Conservation (phyloP, 1,140 invertebrate species). For the Gonatopus flavifemur region DNA sequence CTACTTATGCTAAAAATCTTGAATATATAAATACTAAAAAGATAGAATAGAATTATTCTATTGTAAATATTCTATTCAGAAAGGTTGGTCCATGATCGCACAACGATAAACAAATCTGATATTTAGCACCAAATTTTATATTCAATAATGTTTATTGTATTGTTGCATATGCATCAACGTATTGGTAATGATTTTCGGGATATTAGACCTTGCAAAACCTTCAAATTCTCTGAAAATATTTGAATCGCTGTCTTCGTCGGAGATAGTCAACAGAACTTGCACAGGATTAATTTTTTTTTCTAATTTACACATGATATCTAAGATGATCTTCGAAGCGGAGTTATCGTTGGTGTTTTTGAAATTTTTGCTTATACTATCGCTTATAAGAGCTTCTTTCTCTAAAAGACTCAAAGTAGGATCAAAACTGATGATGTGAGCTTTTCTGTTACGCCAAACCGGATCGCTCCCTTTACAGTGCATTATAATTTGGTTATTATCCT, state of each 20-base stretch:
- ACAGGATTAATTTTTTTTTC: constrained; percentile 19
- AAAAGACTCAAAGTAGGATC: constrained; percentile 25
- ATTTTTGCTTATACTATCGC: constrained; percentile 27
- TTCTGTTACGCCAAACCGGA: constrained; percentile 36
- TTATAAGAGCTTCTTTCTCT: constrained; percentile 39
- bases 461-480: constrained; percentile 34
- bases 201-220: constrained; percentile 18
- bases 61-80: no score
- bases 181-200: constrained; percentile 26
- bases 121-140: no score
- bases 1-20: no score
- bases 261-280: constrained; percentile 21
- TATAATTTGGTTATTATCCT: constrained; percentile 23
- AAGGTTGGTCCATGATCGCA: no score
- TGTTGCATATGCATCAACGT: constrained; percentile 39
- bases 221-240: constrained; percentile 23
- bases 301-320: constrained; percentile 33
- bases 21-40: no score
- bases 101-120: no score
- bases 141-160: constrained; percentile 30
- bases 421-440: constrained; percentile 9
- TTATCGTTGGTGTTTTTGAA: constrained; percentile 2
- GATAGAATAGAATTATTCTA: no score
- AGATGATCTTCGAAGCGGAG: constrained; percentile 3
- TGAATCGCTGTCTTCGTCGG: constrained; percentile 13